Base-by-base conservation (phyloP, 1,140 invertebrate species). In the Lasioglossum albipes region DNA sequence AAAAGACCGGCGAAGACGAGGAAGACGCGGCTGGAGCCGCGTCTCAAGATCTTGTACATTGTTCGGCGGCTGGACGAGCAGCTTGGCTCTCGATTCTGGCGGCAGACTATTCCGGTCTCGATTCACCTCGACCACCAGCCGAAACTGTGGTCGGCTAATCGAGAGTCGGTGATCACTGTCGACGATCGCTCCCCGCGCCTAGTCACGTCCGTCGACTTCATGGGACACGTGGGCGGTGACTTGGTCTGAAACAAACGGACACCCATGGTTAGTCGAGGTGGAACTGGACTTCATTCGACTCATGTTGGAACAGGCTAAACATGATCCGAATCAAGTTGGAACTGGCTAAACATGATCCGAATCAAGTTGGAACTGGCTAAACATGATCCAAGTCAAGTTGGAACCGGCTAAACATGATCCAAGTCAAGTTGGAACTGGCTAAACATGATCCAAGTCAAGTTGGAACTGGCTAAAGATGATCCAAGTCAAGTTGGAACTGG, bases 1-100 rank as follows among this genome's bases (percentile, higher is more conserved):
- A 93, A 69, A 2, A 93, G 79, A 65, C 93, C 87, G 45, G 87
- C 88, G 79, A 90, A 88, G 6, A 91, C 81, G 42, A 88, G 88
- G 75, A 93, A 88, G 74, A 91, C 89, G 75, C 92, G 92, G 86
- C 91, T 91, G 36, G 92, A 91, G 86, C 92, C 92, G 82, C 92
- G 92, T 67, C 93, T 88, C 42, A 93, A 82, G 80, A 93, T 87
- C 82, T 93, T 93, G 87, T 93, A 93, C 93, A 93, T 93, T 72
- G 41, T 82, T 22, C 64, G 36, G 9, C 45, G 45, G 45, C 45
- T 9, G 45, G 9, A 12, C 10, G 10, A 3, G 45, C 45, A 12
- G 45, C 45, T 12, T 12, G 45, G 13, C 62, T 62, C 41, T 10
- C 0, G n/a, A 20, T 22, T 2, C 4, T 13, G 45, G 2, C 13